Evolutionary conservation across 1,140 invertebrate species (phyloP).

Genomic region (Diuraphis noxia): DNA sequence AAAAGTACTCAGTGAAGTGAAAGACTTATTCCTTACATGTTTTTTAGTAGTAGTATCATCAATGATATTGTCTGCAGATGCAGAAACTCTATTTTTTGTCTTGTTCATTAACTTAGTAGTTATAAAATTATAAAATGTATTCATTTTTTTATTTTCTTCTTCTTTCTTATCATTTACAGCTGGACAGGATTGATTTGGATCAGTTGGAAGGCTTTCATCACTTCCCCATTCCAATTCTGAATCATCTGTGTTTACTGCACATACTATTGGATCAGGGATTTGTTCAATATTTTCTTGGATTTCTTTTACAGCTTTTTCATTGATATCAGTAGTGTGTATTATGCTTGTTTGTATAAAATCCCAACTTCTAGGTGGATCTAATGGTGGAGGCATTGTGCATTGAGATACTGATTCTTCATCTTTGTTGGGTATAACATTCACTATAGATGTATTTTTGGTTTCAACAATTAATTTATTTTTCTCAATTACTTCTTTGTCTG

Average conservation of each 20-base stretch:
- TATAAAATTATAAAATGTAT: slow-evolving; percentile 44
- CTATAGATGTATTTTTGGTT: background rate
- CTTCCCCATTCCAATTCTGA: slow-evolving; percentile 52
- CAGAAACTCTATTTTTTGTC: slow-evolving; percentile 40
- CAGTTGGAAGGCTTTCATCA: slow-evolving; percentile 48
- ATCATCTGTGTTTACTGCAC: slow-evolving; percentile 39
- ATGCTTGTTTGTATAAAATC: slow-evolving; percentile 59
- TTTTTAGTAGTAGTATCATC: background rate
- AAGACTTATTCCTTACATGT: slow-evolving; percentile 48
- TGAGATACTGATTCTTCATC: slow-evolving; percentile 54
- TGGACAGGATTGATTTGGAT: slow-evolving; percentile 37
- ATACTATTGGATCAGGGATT: slow-evolving; percentile 39
- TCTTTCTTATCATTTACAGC: background rate
- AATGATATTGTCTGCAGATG: slow-evolving; percentile 38
- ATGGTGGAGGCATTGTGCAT: slow-evolving; percentile 59
- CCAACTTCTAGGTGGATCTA: slow-evolving; percentile 59
- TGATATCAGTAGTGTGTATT: slow-evolving; percentile 55
- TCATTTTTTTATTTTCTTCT: slow-evolving; percentile 20
- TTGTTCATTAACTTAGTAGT: slow-evolving; percentile 30
- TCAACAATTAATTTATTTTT: slow-evolving; percentile 13
- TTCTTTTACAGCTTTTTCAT: slow-evolving; percentile 19
- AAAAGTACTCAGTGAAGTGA: background rate
- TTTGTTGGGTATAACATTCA: slow-evolving; percentile 18
- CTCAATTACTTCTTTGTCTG: background rate
- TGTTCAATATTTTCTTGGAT: slow-evolving; percentile 22